Evolutionary conservation across 2,888 invertebrate species (phyloP), one percentile per base, ranked within the genome.

Genomic region (Strigamia transsilvanica): DNA sequence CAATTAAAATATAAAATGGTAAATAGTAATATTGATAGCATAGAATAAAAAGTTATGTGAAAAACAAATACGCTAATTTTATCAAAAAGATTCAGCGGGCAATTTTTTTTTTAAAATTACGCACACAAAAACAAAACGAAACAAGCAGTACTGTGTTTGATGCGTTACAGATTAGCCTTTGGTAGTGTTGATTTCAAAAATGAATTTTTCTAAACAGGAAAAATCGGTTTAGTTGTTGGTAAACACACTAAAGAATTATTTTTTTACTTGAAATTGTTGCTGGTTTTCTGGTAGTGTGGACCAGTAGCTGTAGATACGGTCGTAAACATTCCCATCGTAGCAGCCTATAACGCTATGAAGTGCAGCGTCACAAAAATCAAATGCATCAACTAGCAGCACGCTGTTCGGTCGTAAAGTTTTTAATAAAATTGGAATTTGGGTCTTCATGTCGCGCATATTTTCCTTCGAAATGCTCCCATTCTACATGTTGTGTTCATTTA

Each of bases 321-420:
- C 93, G 88, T 96, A 96, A 23, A 94, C 94, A 85, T 93, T 92
- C 0, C 95, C 95, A 88, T 96, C 95, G 87, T 93, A 94, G 12
- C 93, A 91, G 13, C 96, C 95, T 46, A 95, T 88, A 0, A 93
- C 91, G 34, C 86, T 86, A 82, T 91, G 91, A 0, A 96, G 88
- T 83, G 94, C 91, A 87, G 92, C 93, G 87, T 96, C 96, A 15
- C 91, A 90, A 61, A 94, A 91, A 87, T 97, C 97, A 87, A 97
- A 98, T 13, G 95, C 92, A 89, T 98, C 98, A 0, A 97, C 97
- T 27, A 98, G 90, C 0, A 94, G 93, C 0, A 98, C 93, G 0
- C 96, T 96, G 88, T 98, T 93, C 4, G 95, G 95, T 78, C 98
- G 91, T 73, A 98, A 89, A 18, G 34, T 7, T 41, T n/a, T 13